phyloP scores from a whole-genome alignment of 2,888 invertebrate genomes.

The Zelleria hepariella region DNA sequence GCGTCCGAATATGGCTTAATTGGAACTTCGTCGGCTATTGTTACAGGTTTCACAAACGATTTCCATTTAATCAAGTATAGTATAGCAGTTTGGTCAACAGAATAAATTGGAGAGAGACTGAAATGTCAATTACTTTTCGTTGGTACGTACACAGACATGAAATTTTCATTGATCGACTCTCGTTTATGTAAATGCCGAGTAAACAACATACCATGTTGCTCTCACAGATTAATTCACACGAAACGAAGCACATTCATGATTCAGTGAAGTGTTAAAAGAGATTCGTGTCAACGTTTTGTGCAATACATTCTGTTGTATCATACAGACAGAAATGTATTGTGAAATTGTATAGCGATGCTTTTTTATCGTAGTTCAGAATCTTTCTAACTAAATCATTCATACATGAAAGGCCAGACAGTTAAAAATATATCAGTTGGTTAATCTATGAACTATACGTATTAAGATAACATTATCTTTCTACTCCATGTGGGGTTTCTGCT shows the following conservation, averaged over 20 bases:
- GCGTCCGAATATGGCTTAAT: background rate
- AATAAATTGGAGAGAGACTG: background rate
- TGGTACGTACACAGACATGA: background rate
- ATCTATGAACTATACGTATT: no score
- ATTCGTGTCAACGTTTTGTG: constrained; percentile 13
- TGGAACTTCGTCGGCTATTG: background rate
- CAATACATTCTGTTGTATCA: constrained; percentile 21
- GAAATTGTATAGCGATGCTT: background rate
- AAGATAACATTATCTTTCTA: no score
- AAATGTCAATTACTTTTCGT: background rate
- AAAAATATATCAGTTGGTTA: no score
- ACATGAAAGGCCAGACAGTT: background rate
- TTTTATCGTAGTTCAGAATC: background rate
- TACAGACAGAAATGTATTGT: background rate
- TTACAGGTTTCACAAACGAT: background rate
- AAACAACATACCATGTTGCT: background rate
- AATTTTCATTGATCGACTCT: background rate
- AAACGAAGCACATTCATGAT: constrained; percentile 6
- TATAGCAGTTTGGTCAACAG: background rate
- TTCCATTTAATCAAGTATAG: no score
- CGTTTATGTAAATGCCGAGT: background rate
- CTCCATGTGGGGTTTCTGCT: no score
- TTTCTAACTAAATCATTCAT: background rate
- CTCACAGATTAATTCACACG: background rate
- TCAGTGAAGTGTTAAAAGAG: constrained; percentile 20